Base-by-base conservation (phyloP, 2,888 invertebrate species). In the Kryphioiulus occultus region DNA sequence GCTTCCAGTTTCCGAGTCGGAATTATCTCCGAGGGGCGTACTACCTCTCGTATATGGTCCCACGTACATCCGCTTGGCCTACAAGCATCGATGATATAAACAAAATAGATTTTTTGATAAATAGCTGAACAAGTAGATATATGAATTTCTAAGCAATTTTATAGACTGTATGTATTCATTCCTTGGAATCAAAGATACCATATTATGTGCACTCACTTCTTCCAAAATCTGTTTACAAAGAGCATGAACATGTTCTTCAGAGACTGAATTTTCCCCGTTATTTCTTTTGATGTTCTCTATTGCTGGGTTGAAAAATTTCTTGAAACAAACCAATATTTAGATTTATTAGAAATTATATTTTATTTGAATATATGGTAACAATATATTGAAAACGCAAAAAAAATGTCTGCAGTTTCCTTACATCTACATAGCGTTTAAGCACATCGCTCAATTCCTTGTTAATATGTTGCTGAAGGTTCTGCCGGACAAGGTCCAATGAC, bases 261-360 rank as follows among this genome's bases (percentile, higher is more conserved):
- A 94, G 15, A 96, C 95, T 90, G 95, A 95, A 90, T 95, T 95
- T 90, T 94, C 94, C 5, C 96, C 96, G 90, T 95, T 93, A 92
- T 96, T 96, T 89, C 93, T 93, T 90, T 94, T 94, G 90, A 96
- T 95, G 91, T 96, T 96, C 89, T 94, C 94, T 59, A 96, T 94
- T 88, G 95, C 96, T 89, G 96, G 95, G 90, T 95, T 95, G 92
- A 96, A 96, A 92, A 95, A 96, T 93, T 95, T 95, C 95, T 96
- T n/a, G 17, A 92, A 87, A 94, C 94, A n/a, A 89, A 42, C 87
- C 88, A 87, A 88, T 87, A 44, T n/a, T n/a, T n/a, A n/a, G n/a
- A n/a, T n/a, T n/a, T n/a, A n/a, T n/a, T n/a, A n/a, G n/a, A n/a
- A n/a, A n/a, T n/a, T n/a, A n/a, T n/a, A n/a, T n/a, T n/a, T n/a